Percentiles rank a stretch among this genome's conserved stretches.
phyloP scores from a whole-genome alignment of 1,140 invertebrate species.

The Cydia splendana region DNA sequence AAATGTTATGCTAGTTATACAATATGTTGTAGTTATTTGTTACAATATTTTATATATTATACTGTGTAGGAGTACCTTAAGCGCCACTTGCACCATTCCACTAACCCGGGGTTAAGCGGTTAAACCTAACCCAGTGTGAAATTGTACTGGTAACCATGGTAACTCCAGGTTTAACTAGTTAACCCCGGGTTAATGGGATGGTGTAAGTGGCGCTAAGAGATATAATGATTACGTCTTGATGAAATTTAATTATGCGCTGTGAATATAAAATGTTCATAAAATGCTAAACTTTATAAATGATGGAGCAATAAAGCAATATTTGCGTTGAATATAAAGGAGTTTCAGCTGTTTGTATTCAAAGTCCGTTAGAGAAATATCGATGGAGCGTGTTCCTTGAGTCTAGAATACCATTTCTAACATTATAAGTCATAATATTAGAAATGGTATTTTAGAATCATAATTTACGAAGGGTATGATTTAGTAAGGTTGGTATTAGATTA shows the following conservation, averaged over 20 bases:
- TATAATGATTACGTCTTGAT: not conserved
- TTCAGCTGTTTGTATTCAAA: slow-evolving; percentile 23
- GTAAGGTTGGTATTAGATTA: not conserved
- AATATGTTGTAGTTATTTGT: too few relatives aligned
- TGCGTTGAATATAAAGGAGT: slow-evolving; percentile 25
- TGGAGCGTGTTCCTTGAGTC: slow-evolving; percentile 15
- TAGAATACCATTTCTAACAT: not conserved
- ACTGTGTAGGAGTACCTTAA: too few relatives aligned
- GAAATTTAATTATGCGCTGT: slow-evolving; percentile 25
- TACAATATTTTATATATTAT: too few relatives aligned
- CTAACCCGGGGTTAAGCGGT: too few relatives aligned
- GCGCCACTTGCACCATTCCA: too few relatives aligned
- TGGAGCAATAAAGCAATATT: slow-evolving; percentile 32
- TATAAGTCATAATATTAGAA: not conserved
- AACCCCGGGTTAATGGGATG: too few relatives aligned
- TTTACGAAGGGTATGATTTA: not conserved
- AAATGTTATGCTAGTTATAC: too few relatives aligned
- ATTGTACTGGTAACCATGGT: too few relatives aligned
- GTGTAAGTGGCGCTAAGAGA: too few relatives aligned
- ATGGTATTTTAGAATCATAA: too few relatives aligned
- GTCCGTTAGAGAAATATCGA: slow-evolving; percentile 25
- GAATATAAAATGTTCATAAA: slow-evolving; percentile 32
- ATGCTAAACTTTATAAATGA: slow-evolving; percentile 30
- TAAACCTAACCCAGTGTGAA: too few relatives aligned
- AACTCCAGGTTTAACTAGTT: too few relatives aligned